These are phyloP conservation scores for Rhamnusium bicolor DNA, from an alignment of 2,888 invertebrate species.

Conservation along the genomic window DNA sequence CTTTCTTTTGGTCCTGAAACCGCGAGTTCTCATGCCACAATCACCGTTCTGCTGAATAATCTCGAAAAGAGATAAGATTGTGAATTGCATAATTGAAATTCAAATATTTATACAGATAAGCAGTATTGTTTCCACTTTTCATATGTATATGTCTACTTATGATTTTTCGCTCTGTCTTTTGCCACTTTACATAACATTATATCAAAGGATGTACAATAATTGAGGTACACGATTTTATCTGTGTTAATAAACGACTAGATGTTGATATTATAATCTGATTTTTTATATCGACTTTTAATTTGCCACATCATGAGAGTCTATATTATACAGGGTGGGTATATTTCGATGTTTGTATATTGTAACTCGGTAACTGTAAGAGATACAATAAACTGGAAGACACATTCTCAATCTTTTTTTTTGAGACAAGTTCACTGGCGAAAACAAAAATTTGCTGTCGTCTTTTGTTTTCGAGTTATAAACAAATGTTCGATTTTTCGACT, in stretches of 20 bases:
- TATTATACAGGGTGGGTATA: too few relatives aligned
- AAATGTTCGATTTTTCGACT: too few relatives aligned
- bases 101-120: conserved; percentile 49
- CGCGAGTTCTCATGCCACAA: conserved; percentile 49
- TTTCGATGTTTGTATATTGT: too few relatives aligned
- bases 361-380: too few relatives aligned
- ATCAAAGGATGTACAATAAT: not conserved
- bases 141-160: conserved; percentile 6
- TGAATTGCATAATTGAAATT: conserved; percentile 57
- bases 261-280: not conserved
- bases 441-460: too few relatives aligned
- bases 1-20: conserved; percentile 46
- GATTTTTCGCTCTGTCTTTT: conserved; percentile 10
- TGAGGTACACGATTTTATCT: not conserved
- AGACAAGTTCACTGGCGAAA: too few relatives aligned
- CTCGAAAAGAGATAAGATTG: conserved; percentile 51
- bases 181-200: not conserved
- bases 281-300: not conserved
- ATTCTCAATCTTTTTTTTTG: too few relatives aligned
- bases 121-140: conserved; percentile 29
- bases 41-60: conserved; percentile 56
- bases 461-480: too few relatives aligned
- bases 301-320: too few relatives aligned
- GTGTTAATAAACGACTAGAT: not conserved
- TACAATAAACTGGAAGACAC: too few relatives aligned